These are phyloP conservation scores for Recurvirostra avosetta DNA, from an alignment of 2,113 vertebrate genomes.

Conservation along the genomic window DNA sequence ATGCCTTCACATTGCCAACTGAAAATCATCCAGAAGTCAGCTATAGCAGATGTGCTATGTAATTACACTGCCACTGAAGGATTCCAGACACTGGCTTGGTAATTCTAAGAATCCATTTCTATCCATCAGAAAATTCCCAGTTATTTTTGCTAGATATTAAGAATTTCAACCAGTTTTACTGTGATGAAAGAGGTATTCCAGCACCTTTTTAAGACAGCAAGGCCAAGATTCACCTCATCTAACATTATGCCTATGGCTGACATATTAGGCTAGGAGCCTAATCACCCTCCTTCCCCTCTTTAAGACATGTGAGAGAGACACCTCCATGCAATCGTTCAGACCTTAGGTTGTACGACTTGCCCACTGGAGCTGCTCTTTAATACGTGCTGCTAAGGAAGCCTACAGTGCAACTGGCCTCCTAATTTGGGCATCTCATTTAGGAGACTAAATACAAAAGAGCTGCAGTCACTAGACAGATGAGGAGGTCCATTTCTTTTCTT, in stretches of 20 bases:
- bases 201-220: background rate
- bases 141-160: background rate
- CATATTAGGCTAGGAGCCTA: background rate
- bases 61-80: background rate
- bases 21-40: background rate
- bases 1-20: background rate
- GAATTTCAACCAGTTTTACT: background rate
- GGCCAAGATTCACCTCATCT: background rate
- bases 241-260: background rate
- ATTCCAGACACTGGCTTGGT: background rate
- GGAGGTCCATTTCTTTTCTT: background rate
- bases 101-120: background rate
- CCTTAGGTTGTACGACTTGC: fast-evolving
- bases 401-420: background rate
- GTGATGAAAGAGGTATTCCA: background rate
- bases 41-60: background rate
- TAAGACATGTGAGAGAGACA: background rate
- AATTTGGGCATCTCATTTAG: background rate
- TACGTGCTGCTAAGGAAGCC: background rate
- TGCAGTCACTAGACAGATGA: background rate
- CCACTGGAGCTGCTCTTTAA: background rate
- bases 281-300: background rate
- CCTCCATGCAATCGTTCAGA: background rate
- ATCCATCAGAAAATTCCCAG: background rate
- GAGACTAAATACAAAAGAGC: background rate